Conservation (phyloP, 35 echinoderm and acorn worm species). For the Stichopus chloronotus region DNA sequence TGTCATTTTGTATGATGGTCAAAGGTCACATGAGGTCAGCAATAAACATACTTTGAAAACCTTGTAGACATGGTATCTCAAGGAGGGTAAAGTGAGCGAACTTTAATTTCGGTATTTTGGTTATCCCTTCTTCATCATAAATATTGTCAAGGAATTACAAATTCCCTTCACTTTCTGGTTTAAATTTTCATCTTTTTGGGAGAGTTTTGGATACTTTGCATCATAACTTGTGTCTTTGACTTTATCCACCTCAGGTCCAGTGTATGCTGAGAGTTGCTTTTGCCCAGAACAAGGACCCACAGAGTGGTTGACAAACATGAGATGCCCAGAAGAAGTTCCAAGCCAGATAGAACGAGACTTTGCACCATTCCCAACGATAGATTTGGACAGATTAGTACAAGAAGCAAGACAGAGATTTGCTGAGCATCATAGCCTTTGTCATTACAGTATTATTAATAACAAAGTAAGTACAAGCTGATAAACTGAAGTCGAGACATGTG, state of each 20-base stretch:
- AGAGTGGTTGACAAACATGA: conserved; percentile 70
- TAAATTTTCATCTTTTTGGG: neutral
- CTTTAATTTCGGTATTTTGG: too few species aligned
- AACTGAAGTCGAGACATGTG: too few species aligned
- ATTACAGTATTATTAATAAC: conserved; percentile 93
- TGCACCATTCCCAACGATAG: conserved; percentile 66
- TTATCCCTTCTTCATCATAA: too few species aligned
- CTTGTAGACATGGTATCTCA: too few species aligned
- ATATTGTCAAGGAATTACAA: too few species aligned
- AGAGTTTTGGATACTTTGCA: neutral
- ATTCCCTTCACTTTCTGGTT: too few species aligned
- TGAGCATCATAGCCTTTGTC: conserved; percentile 85
- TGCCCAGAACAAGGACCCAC: conserved; percentile 73
- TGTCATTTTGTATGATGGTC: too few species aligned
- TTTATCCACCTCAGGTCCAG: conserved; percentile 54
- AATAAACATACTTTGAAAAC: too few species aligned
- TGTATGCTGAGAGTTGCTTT: conserved; percentile 85
- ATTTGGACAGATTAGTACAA: conserved; percentile 67
- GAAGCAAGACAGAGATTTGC: conserved; percentile 74
- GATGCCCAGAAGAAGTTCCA: conserved; percentile 60
- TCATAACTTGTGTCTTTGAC: too few species aligned
- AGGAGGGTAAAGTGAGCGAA: too few species aligned
- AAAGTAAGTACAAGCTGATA: conserved; percentile 59
- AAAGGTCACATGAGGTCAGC: too few species aligned
- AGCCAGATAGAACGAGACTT: conserved; percentile 79